Evolutionary conservation across 2,888 invertebrate species (phyloP).

Genomic region (Cremastinae sp.): DNA sequence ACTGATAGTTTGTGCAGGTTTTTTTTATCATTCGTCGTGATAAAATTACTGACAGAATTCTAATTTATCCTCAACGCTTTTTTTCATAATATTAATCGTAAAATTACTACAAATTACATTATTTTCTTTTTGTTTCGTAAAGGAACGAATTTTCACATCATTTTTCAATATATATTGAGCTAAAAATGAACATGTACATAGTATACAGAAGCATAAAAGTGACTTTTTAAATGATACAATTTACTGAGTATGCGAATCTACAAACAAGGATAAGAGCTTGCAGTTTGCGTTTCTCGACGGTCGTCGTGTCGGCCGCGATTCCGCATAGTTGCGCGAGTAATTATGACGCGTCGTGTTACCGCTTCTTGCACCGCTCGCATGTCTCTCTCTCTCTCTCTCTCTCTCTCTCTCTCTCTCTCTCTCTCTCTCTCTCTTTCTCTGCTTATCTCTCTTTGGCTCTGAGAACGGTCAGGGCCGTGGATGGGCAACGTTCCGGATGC

Average conservation of each 20-base stretch:
- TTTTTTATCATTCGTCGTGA: too few species aligned
- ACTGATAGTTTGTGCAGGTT: too few species aligned
- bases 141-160: too few species aligned
- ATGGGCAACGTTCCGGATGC: constrained; percentile 68
- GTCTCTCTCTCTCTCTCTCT: constrained; percentile 23
- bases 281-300: constrained; percentile 49
- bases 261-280: constrained; percentile 9
- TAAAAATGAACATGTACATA: too few species aligned
- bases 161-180: too few species aligned
- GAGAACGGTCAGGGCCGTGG: constrained; percentile 38
- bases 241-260: constrained; percentile 16
- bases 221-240: constrained; percentile 6
- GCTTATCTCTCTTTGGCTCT: constrained; percentile 12
- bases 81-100: too few species aligned
- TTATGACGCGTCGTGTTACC: constrained; percentile 68
- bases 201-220: too few species aligned
- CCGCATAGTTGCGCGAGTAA: constrained; percentile 67
- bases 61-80: too few species aligned
- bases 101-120: too few species aligned
- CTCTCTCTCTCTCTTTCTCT: not conserved
- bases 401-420: not conserved
- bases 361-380: constrained; percentile 61
- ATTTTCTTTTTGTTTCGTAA: too few species aligned
- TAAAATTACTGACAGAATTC: too few species aligned
- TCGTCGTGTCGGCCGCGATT: constrained; percentile 63